Evolutionary conservation across 2,888 invertebrate species (phyloP).

Genomic region (Dynastes grantii): DNA sequence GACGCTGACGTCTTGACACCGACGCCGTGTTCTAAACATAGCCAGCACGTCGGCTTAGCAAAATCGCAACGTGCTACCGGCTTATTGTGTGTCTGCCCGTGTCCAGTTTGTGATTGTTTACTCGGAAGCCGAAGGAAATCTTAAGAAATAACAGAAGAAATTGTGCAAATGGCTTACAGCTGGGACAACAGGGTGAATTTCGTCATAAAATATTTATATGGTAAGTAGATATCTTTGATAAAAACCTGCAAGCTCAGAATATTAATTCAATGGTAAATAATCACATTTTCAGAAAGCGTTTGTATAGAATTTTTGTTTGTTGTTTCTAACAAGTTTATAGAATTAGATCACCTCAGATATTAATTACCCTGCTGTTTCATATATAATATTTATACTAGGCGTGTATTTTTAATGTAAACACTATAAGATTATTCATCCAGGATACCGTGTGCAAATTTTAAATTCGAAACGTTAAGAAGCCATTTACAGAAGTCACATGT

Average conservation of each 20-base stretch:
- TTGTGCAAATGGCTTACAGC: conserved; percentile 79
- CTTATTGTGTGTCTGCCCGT: conserved; percentile 50
- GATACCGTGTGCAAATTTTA: conserved; percentile 38
- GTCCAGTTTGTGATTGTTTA: conserved; percentile 31
- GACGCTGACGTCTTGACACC: conserved; percentile 55
- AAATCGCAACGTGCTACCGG: conserved; percentile 49
- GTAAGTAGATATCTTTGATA: conserved; percentile 73
- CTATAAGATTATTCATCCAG: not conserved
- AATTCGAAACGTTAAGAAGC: conserved; percentile 7
- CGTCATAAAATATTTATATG: conserved; percentile 86
- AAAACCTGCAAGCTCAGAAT: conserved; percentile 2
- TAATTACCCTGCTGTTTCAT: too few species aligned
- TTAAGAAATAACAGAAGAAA: conserved; percentile 4
- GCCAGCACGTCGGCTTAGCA: conserved; percentile 21
- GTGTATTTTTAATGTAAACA: conserved; percentile 33
- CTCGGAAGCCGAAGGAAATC: not conserved
- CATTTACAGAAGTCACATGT: not conserved
- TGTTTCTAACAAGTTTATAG: not conserved
- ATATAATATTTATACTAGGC: not conserved
- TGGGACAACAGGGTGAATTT: conserved; percentile 90
- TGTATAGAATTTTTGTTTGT: too few species aligned
- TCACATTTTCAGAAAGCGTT: too few species aligned
- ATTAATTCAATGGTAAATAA: not conserved
- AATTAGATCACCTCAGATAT: not conserved
- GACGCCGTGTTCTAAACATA: conserved; percentile 57